Evolutionary conservation across 23 tunicate species (phyloP).

Genomic region (Clavelina lepadiformis): DNA sequence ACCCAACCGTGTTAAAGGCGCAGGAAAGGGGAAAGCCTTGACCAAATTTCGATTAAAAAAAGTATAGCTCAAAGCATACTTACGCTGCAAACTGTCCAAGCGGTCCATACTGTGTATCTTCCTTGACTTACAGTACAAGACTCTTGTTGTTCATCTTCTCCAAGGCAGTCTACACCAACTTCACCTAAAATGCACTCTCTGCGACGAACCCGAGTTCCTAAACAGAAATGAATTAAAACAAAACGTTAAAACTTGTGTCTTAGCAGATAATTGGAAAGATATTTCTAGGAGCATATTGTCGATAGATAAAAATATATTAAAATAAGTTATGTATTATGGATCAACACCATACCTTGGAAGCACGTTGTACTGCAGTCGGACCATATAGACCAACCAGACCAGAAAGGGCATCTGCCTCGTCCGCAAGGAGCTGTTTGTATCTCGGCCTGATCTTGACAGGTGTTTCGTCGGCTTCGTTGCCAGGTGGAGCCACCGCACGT

Average conservation of each 20-base stretch:
- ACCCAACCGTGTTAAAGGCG: background rate
- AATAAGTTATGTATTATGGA: background rate
- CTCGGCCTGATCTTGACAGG: slow-evolving; percentile 36
- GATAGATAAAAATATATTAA: background rate
- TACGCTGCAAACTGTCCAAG: slow-evolving; percentile 62
- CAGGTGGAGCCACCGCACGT: slow-evolving; percentile 71
- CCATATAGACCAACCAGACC: slow-evolving; percentile 77
- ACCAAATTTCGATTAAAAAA: background rate
- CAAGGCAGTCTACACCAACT: slow-evolving; percentile 26
- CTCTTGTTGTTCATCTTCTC: slow-evolving; percentile 7
- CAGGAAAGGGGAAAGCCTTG: background rate
- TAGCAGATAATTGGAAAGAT: background rate
- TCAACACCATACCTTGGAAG: slow-evolving; percentile 54
- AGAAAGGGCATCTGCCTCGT: slow-evolving; percentile 59
- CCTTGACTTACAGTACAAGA: slow-evolving; percentile 20
- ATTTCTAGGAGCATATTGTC: background rate
- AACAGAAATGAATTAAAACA: background rate
- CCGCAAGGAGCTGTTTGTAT: slow-evolving; percentile 30
- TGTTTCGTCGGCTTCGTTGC: slow-evolving; percentile 48
- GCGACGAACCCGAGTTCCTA: background rate
- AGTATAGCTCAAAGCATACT: too few species aligned
- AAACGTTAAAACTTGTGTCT: too few species aligned
- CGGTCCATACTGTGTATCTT: slow-evolving; percentile 44
- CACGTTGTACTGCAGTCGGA: slow-evolving; percentile 71
- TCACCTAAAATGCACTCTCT: slow-evolving; percentile 42